Evolutionary conservation across 2,888 invertebrate genomes (phyloP).

Genomic region (Drosophila testacea): DNA sequence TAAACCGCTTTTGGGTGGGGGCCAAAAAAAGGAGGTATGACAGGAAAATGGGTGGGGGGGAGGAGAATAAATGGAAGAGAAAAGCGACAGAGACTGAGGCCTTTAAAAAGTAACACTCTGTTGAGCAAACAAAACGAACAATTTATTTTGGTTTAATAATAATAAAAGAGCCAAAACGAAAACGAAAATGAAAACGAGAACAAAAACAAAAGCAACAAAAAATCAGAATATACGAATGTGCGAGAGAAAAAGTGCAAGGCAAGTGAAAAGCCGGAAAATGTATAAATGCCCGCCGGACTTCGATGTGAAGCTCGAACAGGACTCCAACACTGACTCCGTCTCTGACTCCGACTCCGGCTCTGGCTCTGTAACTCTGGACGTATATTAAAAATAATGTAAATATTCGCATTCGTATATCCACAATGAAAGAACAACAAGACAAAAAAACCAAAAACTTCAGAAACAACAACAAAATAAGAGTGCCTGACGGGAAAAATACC

Average conservation of each 20-base stretch:
- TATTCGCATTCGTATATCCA: slow-evolving; percentile 42
- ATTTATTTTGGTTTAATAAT: slow-evolving; percentile 71
- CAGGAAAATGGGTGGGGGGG: not conserved
- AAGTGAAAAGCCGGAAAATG: slow-evolving; percentile 50
- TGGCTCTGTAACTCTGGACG: slow-evolving; percentile 36
- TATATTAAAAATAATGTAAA: slow-evolving; percentile 54
- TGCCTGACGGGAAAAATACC: not conserved
- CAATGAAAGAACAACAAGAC: slow-evolving; percentile 48
- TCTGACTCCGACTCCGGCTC: slow-evolving; percentile 9
- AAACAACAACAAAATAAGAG: slow-evolving; percentile 1
- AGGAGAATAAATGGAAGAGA: not conserved
- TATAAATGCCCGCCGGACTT: slow-evolving; percentile 50
- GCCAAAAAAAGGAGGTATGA: not conserved
- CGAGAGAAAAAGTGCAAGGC: slow-evolving; percentile 52
- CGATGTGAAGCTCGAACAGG: slow-evolving; percentile 4
- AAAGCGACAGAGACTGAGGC: slow-evolving; percentile 16
- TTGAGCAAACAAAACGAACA: slow-evolving; percentile 64
- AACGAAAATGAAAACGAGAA: slow-evolving; percentile 5
- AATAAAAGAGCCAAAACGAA: slow-evolving; percentile 47
- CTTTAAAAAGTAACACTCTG: slow-evolving; percentile 69
- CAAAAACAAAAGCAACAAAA: not conserved
- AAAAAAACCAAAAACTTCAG: slow-evolving; percentile 16
- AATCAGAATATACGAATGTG: not conserved
- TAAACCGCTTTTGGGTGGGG: slow-evolving; percentile 40
- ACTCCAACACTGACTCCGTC: not conserved